Evolutionary conservation across 2,888 invertebrate species (phyloP).

Genomic region (Crocallis elinguaria): DNA sequence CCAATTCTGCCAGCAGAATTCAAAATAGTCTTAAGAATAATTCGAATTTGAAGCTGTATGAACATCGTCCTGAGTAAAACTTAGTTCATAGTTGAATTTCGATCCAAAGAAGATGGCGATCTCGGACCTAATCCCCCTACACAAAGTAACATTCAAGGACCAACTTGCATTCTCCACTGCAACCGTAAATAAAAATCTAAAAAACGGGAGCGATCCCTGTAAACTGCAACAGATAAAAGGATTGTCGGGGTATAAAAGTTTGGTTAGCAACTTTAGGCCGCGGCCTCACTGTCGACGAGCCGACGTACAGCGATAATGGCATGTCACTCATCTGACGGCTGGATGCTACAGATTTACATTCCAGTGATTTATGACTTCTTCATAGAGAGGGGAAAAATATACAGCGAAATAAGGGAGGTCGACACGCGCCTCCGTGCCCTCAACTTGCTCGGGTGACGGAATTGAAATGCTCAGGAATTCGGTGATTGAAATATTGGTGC

Average conservation of each 20-base stretch:
- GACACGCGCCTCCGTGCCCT: conserved; percentile 37
- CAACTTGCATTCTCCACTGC: conserved; percentile 26
- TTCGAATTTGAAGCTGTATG: no score
- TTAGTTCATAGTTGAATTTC: no score
- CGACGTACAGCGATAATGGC: conserved; percentile 71
- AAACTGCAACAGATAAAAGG: conserved; percentile 50
- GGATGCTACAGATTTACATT: conserved; percentile 83
- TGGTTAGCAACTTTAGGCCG: conserved; percentile 70
- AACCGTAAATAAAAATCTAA: conserved; percentile 37
- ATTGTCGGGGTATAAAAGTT: conserved; percentile 54
- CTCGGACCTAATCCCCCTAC: no score
- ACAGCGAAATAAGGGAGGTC: conserved; percentile 65
- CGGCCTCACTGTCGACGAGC: conserved; percentile 48
- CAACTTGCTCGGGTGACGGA: conserved; percentile 44
- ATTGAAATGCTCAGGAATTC: conserved; percentile 52
- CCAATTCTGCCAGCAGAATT: no score
- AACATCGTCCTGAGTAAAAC: no score
- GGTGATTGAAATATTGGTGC: conserved; percentile 38
- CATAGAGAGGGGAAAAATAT: conserved; percentile 79
- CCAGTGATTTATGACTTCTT: conserved; percentile 83
- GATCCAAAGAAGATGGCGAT: no score
- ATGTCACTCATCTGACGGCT: conserved; percentile 80
- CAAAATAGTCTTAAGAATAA: no score
- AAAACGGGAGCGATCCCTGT: conserved; percentile 30
- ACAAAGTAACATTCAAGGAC: not conserved